Base-by-base conservation (phyloP, 2,113 vertebrate genomes). In the Neogobius melanostomus region DNA sequence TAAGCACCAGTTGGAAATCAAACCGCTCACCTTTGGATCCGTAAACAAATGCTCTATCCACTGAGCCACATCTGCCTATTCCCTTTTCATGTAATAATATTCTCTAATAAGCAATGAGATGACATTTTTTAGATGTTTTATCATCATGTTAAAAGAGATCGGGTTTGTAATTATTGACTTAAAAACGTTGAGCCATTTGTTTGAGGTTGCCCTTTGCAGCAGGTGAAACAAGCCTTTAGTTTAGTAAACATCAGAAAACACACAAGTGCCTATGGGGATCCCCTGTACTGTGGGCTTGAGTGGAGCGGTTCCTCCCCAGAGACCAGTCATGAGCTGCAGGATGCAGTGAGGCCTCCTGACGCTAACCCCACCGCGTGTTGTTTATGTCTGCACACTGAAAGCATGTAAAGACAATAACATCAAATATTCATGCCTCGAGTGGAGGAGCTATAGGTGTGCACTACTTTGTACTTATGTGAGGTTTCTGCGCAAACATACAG, bases 231-330 rank as follows among this genome's bases (percentile, higher is more conserved):
- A 7, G 51, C 68, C 71, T 77, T 90, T 85, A 83, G 79, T 79
- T 86, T 71, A 50, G 70, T 87, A 87, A 89, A 89, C 65, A 81
- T 72, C 65, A 73, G 60, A 82, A 85, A 79, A 75, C 6, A 79
- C 45, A 54, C 50, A 6, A 14, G 69, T 67, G 79, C 78, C 89
- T 75, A 63, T 36, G 9, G 76, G 80, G 70, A 79, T 56, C 43
- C 46, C 16, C 53, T 21, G 7, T 6, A n/a, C 68, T 76, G 84
- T 74, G 75, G 53, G 69, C 72, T 11, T 15, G 8, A 15, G 59
- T 48, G 64, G 64, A 57, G 48, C 57, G 49, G 75, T 69, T 61
- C 48, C 6, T 92, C 88, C 84, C 89, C 14, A 14, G 89, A 77
- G 89, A 86, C 52, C 5, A 28, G 14, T 56, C 47, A 28, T 43